Evolutionary conservation across 1,140 invertebrate genomes (phyloP).

Genomic region (Macrosteles quadrilineatus): DNA sequence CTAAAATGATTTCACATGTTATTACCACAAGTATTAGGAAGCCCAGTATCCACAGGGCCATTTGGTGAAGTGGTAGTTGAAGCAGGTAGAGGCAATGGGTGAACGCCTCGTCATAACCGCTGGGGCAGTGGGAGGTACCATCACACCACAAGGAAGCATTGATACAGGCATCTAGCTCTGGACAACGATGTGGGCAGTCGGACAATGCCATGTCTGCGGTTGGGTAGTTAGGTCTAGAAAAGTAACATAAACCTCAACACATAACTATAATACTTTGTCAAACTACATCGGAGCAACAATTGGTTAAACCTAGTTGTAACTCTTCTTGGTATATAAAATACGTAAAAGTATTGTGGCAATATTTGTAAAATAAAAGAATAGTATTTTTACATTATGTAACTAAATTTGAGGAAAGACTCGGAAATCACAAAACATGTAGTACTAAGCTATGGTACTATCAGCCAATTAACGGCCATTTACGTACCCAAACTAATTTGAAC

Average conservation of each 20-base stretch:
- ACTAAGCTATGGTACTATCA: too few relatives aligned
- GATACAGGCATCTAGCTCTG: constrained; percentile 85
- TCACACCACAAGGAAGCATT: constrained; percentile 88
- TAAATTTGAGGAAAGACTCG: too few relatives aligned
- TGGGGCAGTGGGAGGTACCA: constrained; percentile 80
- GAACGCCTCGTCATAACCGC: constrained; percentile 82
- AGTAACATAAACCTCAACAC: too few relatives aligned
- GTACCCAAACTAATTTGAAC: not conserved
- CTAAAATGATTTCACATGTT: too few relatives aligned
- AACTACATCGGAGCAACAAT: too few relatives aligned
- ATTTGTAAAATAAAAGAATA: too few relatives aligned
- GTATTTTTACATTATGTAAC: too few relatives aligned
- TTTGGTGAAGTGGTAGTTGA: constrained; percentile 70
- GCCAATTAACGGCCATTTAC: not conserved
- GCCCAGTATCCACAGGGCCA: constrained; percentile 57
- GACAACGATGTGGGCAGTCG: constrained; percentile 78
- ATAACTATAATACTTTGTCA: too few relatives aligned
- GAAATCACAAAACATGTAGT: too few relatives aligned
- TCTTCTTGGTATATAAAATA: too few relatives aligned
- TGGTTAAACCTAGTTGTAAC: too few relatives aligned
- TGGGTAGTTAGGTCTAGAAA: constrained; percentile 49
- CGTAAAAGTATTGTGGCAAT: too few relatives aligned
- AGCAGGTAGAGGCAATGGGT: constrained; percentile 74
- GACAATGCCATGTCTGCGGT: constrained; percentile 60
- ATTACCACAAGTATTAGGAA: constrained; percentile 3